phyloP scores from a whole-genome alignment of 1,140 invertebrate species.

The Drosophila tani region DNA sequence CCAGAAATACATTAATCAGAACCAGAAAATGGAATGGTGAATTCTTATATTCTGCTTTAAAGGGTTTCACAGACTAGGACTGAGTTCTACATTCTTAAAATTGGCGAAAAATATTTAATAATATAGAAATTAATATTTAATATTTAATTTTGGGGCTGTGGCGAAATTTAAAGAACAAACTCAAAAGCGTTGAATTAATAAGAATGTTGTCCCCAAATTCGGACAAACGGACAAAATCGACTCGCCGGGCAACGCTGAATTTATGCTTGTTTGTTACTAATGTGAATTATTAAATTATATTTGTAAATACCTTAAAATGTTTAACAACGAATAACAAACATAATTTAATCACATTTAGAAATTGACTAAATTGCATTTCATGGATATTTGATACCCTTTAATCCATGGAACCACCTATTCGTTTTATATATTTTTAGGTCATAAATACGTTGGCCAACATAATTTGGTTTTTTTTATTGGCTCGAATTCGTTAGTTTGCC shows the following conservation, averaged over 20 bases:
- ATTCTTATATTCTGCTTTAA: neutral
- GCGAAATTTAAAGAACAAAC: too few species aligned
- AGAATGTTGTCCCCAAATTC: too few species aligned
- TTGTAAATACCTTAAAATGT: neutral
- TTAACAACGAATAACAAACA: neutral
- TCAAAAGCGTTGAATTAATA: too few species aligned
- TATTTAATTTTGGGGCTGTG: too few species aligned
- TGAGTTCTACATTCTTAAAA: too few species aligned
- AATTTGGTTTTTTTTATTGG: slow-evolving; percentile 66
- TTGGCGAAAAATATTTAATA: too few species aligned
- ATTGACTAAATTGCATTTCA: neutral
- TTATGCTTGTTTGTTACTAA: too few species aligned
- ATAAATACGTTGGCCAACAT: slow-evolving; percentile 68
- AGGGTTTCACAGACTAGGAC: neutral
- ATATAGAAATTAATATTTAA: too few species aligned
- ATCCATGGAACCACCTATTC: neutral
- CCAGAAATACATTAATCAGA: neutral
- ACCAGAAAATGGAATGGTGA: too few species aligned
- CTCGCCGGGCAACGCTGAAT: too few species aligned
- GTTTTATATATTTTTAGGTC: slow-evolving; percentile 2
- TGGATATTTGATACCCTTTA: slow-evolving; percentile 1
- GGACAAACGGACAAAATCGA: too few species aligned
- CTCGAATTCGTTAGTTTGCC: slow-evolving; percentile 30
- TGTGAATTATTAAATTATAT: neutral
- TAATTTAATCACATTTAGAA: too few species aligned